Conservation (phyloP, 2,888 invertebrate genomes). For the Drosophila nigritarsus region DNA sequence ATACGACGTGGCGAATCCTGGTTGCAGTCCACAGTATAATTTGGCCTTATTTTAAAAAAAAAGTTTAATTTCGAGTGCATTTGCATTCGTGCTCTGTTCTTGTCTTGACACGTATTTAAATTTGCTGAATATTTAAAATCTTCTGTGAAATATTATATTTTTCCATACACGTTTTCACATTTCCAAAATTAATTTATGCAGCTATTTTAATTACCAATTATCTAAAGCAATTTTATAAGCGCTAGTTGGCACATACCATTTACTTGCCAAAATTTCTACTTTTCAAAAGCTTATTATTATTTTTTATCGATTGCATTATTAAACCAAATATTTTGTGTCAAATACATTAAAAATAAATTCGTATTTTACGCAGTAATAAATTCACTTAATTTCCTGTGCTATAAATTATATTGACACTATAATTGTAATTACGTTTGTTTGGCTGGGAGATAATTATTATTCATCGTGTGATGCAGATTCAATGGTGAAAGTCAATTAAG, state of each 20-base stretch:
- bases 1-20: constrained; percentile 29
- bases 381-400: constrained; percentile 42
- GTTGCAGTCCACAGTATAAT: constrained; percentile 30
- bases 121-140: constrained; percentile 47
- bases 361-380: constrained; percentile 60
- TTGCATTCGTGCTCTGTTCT: constrained; percentile 35
- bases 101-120: constrained; percentile 47
- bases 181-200: constrained; percentile 13
- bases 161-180: not conserved
- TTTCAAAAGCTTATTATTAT: not conserved
- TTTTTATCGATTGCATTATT: not conserved
- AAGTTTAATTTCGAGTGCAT: constrained; percentile 16
- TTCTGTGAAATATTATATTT: constrained; percentile 6
- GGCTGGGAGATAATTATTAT: constrained; percentile 29
- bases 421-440: constrained; percentile 36
- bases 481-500: constrained; percentile 23
- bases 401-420: constrained; percentile 51
- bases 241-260: not conserved
- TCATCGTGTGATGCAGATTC: constrained; percentile 11
- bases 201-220: not conserved
- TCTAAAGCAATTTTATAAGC: not conserved
- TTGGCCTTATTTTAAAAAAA: not conserved
- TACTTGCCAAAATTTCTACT: not conserved
- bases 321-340: constrained; percentile 10
- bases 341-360: too few species aligned